Evolutionary conservation across 2,797 vertebrate genomes (phyloP), one percentile per base, ranked within the genome.

Genomic region (Lepus oiostolus): DNA sequence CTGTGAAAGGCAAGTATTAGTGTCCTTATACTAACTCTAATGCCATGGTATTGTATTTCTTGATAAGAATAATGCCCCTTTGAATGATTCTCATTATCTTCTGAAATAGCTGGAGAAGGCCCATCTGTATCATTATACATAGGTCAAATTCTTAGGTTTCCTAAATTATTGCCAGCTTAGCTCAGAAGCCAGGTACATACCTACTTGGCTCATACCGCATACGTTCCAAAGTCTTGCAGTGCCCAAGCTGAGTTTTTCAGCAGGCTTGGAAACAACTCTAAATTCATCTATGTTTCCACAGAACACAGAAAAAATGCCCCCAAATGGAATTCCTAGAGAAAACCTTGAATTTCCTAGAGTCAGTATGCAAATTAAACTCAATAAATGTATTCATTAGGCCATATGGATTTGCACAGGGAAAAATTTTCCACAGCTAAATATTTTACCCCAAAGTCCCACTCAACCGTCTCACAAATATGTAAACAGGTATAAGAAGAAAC

Each of bases 401-500:
- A 86, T 90, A 79, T 74, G 79, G 82, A 88, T 92, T 83, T 90
- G 19, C 42, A 75, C 22, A 77, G 81, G 80, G 82, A 93, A 94
- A 85, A 58, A 22, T 32, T 94, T 96, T 95, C 92, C 79, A 58
- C 47, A 80, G 92, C 75, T 93, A 77, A 92, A 47, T 86, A 85
- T 88, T 95, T 82, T 38, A 76, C 60, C 42, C 65, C 9, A 32
- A 38, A 96, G 54, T 65, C 38, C 24, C 28, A 12, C 7, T 42
- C 90, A 70, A 71, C 82, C 95, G 60, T 90, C 50, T 76, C 47
- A 88, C 95, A 96, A 95, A 96, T 88, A 92, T 30, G 82, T 94
- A 94, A 94, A 96, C 67, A 95, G 60, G 70, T 75, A 80, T 13
- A 70, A 96, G 74, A 63, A 89, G 95, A 90, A 96, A 96, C 76